A percentile compares a stretch with the other conserved stretches of the same genome.
Evolutionary conservation across 1,140 invertebrate species (phyloP).

Genomic region (Thaumatotibia leucotreta): DNA sequence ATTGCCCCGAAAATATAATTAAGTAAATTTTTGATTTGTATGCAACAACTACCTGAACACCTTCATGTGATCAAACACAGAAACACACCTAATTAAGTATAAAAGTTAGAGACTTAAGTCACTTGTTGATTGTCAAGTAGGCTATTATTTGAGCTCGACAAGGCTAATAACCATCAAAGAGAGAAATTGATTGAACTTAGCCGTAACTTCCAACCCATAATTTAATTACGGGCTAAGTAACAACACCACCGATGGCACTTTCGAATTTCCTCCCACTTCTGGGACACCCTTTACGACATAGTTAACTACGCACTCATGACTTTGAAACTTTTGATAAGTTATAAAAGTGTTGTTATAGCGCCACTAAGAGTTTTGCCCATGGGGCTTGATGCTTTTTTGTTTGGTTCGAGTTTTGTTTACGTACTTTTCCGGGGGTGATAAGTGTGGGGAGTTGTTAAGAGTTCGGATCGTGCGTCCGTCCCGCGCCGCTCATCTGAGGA

Average conservation of each 20-base stretch:
- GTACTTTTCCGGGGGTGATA: neutral
- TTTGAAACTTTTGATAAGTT: neutral
- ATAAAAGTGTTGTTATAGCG: neutral
- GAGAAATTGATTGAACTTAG: neutral
- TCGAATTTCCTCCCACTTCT: neutral
- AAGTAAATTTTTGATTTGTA: too few relatives aligned
- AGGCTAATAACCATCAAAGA: neutral
- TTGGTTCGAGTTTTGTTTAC: neutral
- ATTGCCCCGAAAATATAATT: too few relatives aligned
- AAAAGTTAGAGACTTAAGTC: neutral
- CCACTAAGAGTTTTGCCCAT: neutral
- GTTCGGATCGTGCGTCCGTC: slow-evolving; percentile 12
- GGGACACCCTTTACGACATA: neutral
- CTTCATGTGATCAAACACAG: too few relatives aligned
- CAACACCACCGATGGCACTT: neutral
- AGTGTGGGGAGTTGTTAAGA: neutral
- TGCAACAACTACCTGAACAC: too few relatives aligned
- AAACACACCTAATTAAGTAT: too few relatives aligned
- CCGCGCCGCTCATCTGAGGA: slow-evolving; percentile 16
- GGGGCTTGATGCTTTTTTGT: neutral
- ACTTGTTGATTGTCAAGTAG: neutral
- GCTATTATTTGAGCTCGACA: neutral
- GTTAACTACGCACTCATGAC: neutral
- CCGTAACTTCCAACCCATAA: neutral
- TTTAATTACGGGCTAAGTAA: neutral